Evolutionary conservation across 2,888 invertebrate genomes (phyloP).

Genomic region (Galerucella calmariensis): DNA sequence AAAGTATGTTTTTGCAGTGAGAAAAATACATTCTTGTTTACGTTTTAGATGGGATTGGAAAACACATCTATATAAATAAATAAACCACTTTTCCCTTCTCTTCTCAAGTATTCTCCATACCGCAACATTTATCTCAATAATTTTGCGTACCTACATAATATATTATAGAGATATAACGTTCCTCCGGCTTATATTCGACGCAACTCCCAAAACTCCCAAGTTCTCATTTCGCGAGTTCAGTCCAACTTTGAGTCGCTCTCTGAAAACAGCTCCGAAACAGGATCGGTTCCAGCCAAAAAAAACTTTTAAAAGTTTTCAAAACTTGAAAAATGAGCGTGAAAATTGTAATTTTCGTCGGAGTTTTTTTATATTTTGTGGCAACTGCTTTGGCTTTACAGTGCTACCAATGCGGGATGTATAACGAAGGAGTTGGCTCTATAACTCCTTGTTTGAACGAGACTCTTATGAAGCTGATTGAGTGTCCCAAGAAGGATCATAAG

Average conservation of each 20-base stretch:
- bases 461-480: constrained; percentile 77
- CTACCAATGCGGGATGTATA: constrained; percentile 85
- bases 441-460: constrained; percentile 85
- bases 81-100: too few species aligned
- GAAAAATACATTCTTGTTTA: too few species aligned
- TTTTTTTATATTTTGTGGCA: constrained; percentile 47
- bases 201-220: constrained; percentile 27
- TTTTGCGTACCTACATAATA: constrained; percentile 4
- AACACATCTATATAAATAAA: too few species aligned
- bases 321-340: constrained; percentile 41
- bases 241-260: constrained; percentile 54
- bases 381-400: constrained; percentile 71
- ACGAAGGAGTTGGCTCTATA: constrained; percentile 86
- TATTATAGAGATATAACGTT: not conserved
- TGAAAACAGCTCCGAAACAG: constrained; percentile 47
- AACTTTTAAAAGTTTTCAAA: constrained; percentile 8
- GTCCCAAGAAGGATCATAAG: constrained; percentile 70
- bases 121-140: not conserved
- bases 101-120: not conserved
- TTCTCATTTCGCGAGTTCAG: constrained; percentile 43
- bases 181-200: constrained; percentile 20
- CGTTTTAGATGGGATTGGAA: too few species aligned
- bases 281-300: constrained; percentile 16
- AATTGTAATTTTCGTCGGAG: constrained; percentile 36
- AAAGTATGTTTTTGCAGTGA: too few species aligned